Percentiles rank a stretch among this genome's conserved stretches.
These are phyloP conservation scores for Ganaspis sp. DNA, from an alignment of 1,140 invertebrate species.

Conservation along the genomic window DNA sequence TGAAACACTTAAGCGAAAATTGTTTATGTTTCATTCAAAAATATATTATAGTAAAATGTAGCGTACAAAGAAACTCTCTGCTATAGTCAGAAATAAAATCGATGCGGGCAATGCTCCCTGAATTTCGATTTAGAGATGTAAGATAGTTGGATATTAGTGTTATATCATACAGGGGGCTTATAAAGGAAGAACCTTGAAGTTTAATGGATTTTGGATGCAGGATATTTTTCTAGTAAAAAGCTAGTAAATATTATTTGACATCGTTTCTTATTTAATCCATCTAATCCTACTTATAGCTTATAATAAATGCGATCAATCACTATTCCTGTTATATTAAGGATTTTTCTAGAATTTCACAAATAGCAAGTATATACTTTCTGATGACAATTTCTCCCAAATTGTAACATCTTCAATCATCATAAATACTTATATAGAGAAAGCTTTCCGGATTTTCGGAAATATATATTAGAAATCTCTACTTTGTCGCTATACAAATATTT, in stretches of 20 bases:
- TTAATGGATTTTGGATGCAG: background rate
- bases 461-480: too few relatives aligned
- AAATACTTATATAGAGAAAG: background rate
- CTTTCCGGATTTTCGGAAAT: background rate
- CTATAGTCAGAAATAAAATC: background rate
- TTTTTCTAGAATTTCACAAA: background rate
- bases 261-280: background rate
- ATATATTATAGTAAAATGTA: background rate
- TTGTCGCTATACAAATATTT: too few relatives aligned
- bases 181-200: background rate
- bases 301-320: background rate
- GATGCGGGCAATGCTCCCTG: constrained; percentile 4
- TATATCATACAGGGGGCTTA: background rate
- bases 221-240: background rate
- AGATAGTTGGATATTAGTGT: constrained; percentile 4
- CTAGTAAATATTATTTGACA: background rate
- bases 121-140: constrained; percentile 19
- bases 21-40: too few relatives aligned
- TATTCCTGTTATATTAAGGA: background rate
- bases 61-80: background rate
- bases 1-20: too few relatives aligned
- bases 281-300: too few relatives aligned
- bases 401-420: background rate
- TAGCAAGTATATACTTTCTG: too few relatives aligned
- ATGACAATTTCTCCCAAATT: background rate